These are phyloP conservation scores for Odontophorus gujanensis DNA, from an alignment of 2,113 vertebrate genomes.

Conservation along the genomic window DNA sequence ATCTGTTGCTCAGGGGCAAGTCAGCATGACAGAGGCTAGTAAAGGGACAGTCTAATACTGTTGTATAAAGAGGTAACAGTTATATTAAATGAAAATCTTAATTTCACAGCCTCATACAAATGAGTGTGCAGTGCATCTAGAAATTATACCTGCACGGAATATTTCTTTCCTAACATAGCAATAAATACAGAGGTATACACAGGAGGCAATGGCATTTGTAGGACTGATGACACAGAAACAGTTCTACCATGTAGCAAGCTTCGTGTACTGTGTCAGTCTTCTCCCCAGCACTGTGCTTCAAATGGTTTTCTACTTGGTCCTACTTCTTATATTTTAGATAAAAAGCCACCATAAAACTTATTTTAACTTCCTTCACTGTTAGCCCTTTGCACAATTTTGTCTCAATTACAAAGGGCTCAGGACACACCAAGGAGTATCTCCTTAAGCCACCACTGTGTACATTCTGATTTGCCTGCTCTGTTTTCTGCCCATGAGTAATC, in stretches of 20 bases:
- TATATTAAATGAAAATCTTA: not conserved
- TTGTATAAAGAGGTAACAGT: not conserved
- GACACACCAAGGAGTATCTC: not conserved
- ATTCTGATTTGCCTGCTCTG: not conserved
- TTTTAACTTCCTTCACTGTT: not conserved
- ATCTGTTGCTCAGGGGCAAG: not conserved
- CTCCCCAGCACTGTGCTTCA: not conserved
- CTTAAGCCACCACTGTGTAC: not conserved
- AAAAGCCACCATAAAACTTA: not conserved
- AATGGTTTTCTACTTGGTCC: not conserved
- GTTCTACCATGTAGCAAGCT: fast-evolving
- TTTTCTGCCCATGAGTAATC: not conserved
- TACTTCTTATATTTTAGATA: not conserved
- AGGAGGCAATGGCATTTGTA: not conserved
- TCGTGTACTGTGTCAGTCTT: not conserved
- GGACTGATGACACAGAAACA: not conserved
- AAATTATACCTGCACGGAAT: not conserved
- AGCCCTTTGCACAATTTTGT: not conserved
- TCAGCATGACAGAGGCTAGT: constrained; percentile 18
- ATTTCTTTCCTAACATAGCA: not conserved
- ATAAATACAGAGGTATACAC: not conserved
- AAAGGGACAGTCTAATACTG: not conserved
- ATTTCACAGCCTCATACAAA: not conserved
- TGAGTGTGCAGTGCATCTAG: not conserved
- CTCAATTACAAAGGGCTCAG: not conserved